A percentile compares a stretch with the other conserved stretches of the same genome.
These are phyloP conservation scores for Stenichneumon culpator DNA, from an alignment of 2,888 invertebrate species.

Conservation along the genomic window DNA sequence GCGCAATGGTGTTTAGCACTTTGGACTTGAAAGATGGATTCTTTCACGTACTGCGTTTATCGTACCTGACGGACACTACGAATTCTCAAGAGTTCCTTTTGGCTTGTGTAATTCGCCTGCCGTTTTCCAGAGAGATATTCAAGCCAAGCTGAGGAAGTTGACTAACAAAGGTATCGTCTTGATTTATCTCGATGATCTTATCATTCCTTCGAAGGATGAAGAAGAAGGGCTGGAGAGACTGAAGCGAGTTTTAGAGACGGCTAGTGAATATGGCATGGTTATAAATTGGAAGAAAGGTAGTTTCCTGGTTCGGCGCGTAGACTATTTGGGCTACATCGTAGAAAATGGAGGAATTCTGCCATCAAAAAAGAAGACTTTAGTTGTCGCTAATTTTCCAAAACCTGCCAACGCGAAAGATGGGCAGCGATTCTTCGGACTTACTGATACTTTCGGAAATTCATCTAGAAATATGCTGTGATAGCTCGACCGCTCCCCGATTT, in stretches of 20 bases:
- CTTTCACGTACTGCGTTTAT: conserved; percentile 71
- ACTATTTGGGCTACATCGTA: conserved; percentile 32
- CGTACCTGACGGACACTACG: conserved; percentile 65
- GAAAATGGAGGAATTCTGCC: conserved; percentile 26
- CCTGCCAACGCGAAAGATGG: conserved; percentile 53
- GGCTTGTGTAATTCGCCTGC: conserved; percentile 67
- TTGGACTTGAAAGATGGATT: conserved; percentile 68
- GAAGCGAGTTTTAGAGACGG: conserved; percentile 19
- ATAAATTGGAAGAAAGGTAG: conserved; percentile 54
- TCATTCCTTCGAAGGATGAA: conserved; percentile 36
- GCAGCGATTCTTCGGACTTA: conserved; percentile 67
- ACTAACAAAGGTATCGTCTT: conserved; percentile 39
- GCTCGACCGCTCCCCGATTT: conserved; percentile 34
- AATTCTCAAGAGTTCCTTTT: conserved; percentile 67
- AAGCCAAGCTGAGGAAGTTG: conserved; percentile 44
- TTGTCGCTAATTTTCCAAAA: conserved; percentile 61
- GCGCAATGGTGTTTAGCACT: conserved; percentile 55
- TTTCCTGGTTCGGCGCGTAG: conserved; percentile 32
- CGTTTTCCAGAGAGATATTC: conserved; percentile 61
- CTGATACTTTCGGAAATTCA: conserved; percentile 68
- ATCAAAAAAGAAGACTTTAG: conserved; percentile 61
- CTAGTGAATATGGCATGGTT: conserved; percentile 28
- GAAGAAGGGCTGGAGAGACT: conserved; percentile 38
- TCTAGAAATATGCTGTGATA: conserved; percentile 23
- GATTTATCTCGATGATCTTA: conserved; percentile 55